phyloP scores from a whole-genome alignment of 64 coral and sea anemone species.

The Hydrozoanthus tunicans region DNA sequence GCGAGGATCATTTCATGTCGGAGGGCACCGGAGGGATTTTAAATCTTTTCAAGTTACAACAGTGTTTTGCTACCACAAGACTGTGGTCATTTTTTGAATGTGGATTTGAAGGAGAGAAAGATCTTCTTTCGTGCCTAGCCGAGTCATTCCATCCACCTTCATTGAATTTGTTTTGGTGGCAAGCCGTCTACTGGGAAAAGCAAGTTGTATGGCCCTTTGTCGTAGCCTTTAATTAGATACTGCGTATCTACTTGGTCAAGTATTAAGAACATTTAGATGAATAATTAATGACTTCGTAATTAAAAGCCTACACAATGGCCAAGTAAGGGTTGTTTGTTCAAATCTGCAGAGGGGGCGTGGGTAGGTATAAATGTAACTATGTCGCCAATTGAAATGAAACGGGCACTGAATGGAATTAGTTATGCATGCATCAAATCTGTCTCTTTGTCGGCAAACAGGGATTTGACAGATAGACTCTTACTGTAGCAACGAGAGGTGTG shows the following conservation, averaged over 20 bases:
- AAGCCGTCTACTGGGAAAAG: slow-evolving; percentile 44
- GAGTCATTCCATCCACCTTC: background rate
- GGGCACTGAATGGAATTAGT: slow-evolving; percentile 37
- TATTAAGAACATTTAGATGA: slow-evolving; percentile 49
- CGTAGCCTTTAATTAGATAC: slow-evolving; percentile 49
- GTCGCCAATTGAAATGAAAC: slow-evolving; percentile 66
- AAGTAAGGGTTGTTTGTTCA: slow-evolving; percentile 45
- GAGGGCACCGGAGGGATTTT: background rate
- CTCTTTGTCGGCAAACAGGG: slow-evolving; percentile 51
- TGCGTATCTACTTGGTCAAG: slow-evolving; percentile 49
- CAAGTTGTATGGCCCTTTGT: slow-evolving; percentile 25
- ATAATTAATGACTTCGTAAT: slow-evolving; percentile 59
- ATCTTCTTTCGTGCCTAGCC: slow-evolving; percentile 29
- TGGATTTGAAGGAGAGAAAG: no score
- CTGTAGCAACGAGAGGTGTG: slow-evolving; percentile 48
- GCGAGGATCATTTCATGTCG: slow-evolving; percentile 12
- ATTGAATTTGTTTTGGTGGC: slow-evolving; percentile 55
- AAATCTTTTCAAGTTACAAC: background rate
- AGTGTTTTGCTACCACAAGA: background rate
- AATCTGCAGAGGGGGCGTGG: slow-evolving; percentile 33
- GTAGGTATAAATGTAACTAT: slow-evolving; percentile 54
- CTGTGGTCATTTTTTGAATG: background rate
- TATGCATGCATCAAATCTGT: slow-evolving; percentile 53
- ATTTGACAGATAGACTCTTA: slow-evolving; percentile 31
- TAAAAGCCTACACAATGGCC: slow-evolving; percentile 50